Conservation (phyloP, 2,113 vertebrate species). For the Trochalopteron elliotii region DNA sequence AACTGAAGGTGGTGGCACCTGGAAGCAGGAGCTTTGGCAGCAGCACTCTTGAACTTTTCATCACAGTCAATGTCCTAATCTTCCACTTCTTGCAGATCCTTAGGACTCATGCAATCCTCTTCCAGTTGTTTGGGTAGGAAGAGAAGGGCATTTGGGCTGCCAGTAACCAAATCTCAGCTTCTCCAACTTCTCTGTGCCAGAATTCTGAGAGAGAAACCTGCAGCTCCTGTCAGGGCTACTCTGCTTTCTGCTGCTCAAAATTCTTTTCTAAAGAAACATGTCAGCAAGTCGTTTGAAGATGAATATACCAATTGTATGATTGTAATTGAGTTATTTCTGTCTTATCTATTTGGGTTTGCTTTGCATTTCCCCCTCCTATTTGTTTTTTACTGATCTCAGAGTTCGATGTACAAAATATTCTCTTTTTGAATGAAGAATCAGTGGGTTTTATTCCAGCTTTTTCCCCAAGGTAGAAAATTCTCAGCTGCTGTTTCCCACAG, state of each 20-base stretch:
- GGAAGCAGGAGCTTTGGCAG: neutral
- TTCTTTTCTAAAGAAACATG: neutral
- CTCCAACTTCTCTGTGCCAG: neutral
- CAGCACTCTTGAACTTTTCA: neutral
- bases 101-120: rapidly evolving
- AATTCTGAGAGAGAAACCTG: neutral
- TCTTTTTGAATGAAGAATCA: neutral
- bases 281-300: neutral
- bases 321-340: neutral
- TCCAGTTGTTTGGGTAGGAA: neutral
- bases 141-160: neutral
- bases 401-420: neutral
- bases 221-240: rapidly evolving
- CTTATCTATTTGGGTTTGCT: neutral
- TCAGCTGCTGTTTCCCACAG: neutral
- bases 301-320: neutral
- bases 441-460: neutral
- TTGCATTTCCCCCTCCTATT: neutral
- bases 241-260: neutral
- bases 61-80: neutral
- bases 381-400: neutral
- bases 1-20: neutral
- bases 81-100: neutral
- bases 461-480: neutral
- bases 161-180: too few species aligned